A percentile compares a stretch with the other conserved stretches of the same genome.
phyloP scores from a whole-genome alignment of 35 echinoderm and acorn worm genomes.

The Lytechinus pictus region DNA sequence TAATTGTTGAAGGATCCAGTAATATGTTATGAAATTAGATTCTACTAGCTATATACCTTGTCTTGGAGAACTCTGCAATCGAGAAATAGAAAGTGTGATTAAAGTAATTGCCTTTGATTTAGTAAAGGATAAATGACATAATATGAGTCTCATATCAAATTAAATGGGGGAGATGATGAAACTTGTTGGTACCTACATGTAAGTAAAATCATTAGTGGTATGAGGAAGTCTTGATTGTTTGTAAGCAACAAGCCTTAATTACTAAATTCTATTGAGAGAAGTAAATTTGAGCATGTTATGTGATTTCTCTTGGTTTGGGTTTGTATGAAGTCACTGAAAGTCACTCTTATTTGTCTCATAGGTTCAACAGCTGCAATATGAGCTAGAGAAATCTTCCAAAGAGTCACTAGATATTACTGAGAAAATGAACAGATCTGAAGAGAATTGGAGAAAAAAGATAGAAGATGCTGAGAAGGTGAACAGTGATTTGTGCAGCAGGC shows the following conservation, averaged over 20 bases:
- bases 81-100: no score
- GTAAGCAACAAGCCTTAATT: background rate
- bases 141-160: no score
- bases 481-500: slow-evolving; percentile 71
- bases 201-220: no score
- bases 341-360: background rate
- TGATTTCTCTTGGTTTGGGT: background rate
- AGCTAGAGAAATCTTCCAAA: slow-evolving; percentile 53
- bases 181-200: no score
- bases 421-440: slow-evolving; percentile 44
- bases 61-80: no score
- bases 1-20: no score
- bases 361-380: slow-evolving; percentile 61
- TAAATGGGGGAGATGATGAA: no score
- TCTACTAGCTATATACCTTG: no score
- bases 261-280: background rate
- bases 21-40: no score
- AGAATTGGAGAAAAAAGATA: slow-evolving; percentile 51
- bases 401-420: slow-evolving; percentile 51
- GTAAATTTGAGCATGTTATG: background rate
- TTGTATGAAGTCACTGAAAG: background rate
- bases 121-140: no score
- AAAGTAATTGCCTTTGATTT: no score
- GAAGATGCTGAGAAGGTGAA: slow-evolving; percentile 73
- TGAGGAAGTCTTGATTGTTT: no score